These are phyloP conservation scores for Mesembrinibis cayennensis DNA, from an alignment of 2,113 vertebrate genomes.

Conservation along the genomic window DNA sequence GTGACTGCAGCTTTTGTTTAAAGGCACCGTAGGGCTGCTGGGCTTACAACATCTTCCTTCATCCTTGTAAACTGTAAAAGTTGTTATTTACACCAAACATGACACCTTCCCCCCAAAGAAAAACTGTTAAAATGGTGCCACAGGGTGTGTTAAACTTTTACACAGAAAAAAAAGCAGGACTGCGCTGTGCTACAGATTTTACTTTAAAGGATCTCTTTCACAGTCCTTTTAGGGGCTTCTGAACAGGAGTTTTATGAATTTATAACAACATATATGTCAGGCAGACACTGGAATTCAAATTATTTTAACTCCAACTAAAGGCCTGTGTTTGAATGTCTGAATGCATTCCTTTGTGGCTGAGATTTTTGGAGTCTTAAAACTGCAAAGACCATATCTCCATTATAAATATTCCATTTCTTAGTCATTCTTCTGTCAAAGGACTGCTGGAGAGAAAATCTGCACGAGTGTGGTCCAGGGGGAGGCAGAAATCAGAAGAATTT, in stretches of 20 bases:
- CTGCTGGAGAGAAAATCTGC: not conserved
- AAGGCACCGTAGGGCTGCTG: not conserved
- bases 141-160: not conserved
- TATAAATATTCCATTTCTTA: slow-evolving; percentile 19
- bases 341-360: slow-evolving; percentile 58
- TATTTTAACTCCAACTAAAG: slow-evolving; percentile 62
- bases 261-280: slow-evolving; percentile 52
- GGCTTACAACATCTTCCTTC: not conserved
- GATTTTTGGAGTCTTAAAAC: slow-evolving; percentile 8
- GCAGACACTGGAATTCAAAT: slow-evolving; percentile 63
- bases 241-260: slow-evolving; percentile 43
- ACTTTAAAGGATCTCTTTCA: slow-evolving; percentile 35
- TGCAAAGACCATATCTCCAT: not conserved
- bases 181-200: not conserved
- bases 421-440: not conserved
- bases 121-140: not conserved
- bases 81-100: slow-evolving; percentile 14
- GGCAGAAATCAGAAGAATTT: not conserved
- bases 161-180: not conserved
- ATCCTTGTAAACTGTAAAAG: not conserved
- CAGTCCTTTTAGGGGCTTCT: not conserved
- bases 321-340: slow-evolving; percentile 38
- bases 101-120: not conserved
- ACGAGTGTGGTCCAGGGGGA: not conserved
- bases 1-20: slow-evolving; percentile 18